Evolutionary conservation across 2,113 vertebrate genomes (phyloP), one percentile per base, ranked within the genome.

Genomic region (Cathartes aura): DNA sequence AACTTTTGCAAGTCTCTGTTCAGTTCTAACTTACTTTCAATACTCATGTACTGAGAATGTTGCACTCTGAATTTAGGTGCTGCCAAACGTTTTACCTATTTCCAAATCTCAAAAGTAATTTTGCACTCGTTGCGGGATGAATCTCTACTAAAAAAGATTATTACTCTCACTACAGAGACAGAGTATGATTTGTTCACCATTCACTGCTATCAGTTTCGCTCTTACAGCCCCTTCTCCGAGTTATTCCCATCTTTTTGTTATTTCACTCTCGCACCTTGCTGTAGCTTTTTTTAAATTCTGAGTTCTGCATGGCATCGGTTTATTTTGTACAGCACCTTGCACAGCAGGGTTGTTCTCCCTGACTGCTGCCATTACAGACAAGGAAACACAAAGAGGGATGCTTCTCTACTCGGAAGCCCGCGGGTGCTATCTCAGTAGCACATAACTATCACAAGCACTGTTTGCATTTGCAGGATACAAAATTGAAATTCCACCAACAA

Each of bases 401-500:
- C 48, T 52, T 8, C 48, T 68, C 32, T 42, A 8, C 55, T 64
- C 3, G 0, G 42, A 40, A 80, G 58, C 36, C 82, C 58, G 47
- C 0, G 2, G 70, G 50, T 52, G 52, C 83, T 67, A 2, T 89
- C 83, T 89, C 70, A 20, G 70, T 22, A 45, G 59, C 82, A 71
- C 63, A 4, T 16, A 48, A 36, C 38, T 42, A 68, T 29, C 48
- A 29, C 8, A 2, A 92, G 71, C 85, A 27, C 58, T 0, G 42
- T 86, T 59, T 53, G n/a, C 45, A 50, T 83, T 73, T 16, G 87
- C 89, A 67, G 64, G 76, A 15, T 40, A 34, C 55, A 42, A 45
- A 50, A 90, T 55, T 95, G 88, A 93, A 96, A 96, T 95, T 91
- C 95, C 80, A 78, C 34, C 78, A 90, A 24, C 94, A 87, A 26